Percentiles rank a stretch among this genome's conserved stretches.
phyloP scores from a whole-genome alignment of 2,797 vertebrate species.

The Sus cebifrons region DNA sequence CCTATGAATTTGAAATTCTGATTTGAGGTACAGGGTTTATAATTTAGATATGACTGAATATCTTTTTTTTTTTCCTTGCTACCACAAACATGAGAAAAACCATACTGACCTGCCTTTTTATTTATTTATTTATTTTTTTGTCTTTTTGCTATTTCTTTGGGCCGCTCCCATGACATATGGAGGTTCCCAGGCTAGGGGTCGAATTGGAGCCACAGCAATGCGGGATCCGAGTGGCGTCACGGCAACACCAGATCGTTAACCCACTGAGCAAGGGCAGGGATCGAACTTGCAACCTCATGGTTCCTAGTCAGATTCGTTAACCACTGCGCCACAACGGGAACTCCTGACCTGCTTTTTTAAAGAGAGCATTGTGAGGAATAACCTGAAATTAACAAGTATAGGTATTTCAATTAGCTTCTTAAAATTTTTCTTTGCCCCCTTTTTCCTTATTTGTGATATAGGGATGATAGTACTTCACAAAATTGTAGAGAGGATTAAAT shows the following conservation, averaged over 20 bases:
- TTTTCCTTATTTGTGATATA: background rate
- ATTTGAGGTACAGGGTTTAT: conserved; percentile 10
- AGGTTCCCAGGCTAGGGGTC: too few species aligned
- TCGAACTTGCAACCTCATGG: too few species aligned
- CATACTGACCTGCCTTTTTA: background rate
- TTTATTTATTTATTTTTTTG: too few species aligned
- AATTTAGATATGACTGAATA: background rate
- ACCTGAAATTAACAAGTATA: background rate
- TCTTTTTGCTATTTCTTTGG: too few species aligned
- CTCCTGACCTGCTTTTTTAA: background rate
- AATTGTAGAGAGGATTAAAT: conserved; percentile 35
- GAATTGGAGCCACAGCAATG: too few species aligned
- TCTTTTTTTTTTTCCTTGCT: background rate
- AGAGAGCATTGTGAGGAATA: background rate
- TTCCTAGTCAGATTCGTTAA: too few species aligned
- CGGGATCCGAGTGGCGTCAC: too few species aligned
- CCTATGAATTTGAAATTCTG: conserved; percentile 60
- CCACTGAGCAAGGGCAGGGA: too few species aligned
- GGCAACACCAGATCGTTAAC: too few species aligned
- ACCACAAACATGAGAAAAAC: conserved; percentile 2
- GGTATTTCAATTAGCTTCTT: background rate
- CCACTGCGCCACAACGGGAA: too few species aligned
- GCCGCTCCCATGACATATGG: too few species aligned
- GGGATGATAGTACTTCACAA: background rate
- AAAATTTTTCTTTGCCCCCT: background rate